Conservation (phyloP, 2,888 invertebrate genomes). For the Asteroscopus sphinx region DNA sequence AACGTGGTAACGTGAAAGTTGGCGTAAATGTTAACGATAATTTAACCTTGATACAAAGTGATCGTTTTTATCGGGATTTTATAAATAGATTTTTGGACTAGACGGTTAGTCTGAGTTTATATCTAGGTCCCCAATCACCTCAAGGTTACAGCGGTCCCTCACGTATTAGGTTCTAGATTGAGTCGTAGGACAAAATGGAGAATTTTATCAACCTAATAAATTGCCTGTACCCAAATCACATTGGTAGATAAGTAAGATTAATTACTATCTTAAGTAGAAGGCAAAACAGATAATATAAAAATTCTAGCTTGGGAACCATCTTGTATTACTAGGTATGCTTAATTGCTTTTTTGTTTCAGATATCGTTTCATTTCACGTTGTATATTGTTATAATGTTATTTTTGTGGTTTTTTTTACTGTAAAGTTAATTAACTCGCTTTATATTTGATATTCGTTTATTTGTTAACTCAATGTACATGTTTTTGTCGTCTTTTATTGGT, state of each 20-base stretch:
- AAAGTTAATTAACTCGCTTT: no score
- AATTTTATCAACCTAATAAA: slow-evolving; percentile 45
- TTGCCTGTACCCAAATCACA: slow-evolving; percentile 45
- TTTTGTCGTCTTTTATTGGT: no score
- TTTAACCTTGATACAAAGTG: slow-evolving; percentile 5
- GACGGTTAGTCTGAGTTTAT: slow-evolving; percentile 7
- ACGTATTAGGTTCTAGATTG: slow-evolving; percentile 29
- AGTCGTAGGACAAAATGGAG: slow-evolving; percentile 35
- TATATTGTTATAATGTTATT: no score
- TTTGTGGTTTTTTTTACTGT: no score
- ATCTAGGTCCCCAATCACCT: slow-evolving; percentile 24
- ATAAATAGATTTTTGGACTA: slow-evolving; percentile 18
- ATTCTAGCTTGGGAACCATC: not conserved
- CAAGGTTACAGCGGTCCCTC: slow-evolving; percentile 15
- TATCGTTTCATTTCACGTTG: no score
- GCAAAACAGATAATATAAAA: slow-evolving; percentile 22
- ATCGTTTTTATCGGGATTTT: slow-evolving; percentile 25
- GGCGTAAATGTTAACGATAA: slow-evolving; percentile 13
- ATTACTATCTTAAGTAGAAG: slow-evolving; percentile 45
- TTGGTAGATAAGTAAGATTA: slow-evolving; percentile 50
- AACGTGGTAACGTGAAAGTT: slow-evolving; percentile 2
- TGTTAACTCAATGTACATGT: no score
- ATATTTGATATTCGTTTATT: no score
- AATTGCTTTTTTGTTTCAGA: no score
- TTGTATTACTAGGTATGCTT: no score